These are phyloP conservation scores for Atethmia centrago DNA, from an alignment of 2,888 invertebrate genomes.

Conservation along the genomic window DNA sequence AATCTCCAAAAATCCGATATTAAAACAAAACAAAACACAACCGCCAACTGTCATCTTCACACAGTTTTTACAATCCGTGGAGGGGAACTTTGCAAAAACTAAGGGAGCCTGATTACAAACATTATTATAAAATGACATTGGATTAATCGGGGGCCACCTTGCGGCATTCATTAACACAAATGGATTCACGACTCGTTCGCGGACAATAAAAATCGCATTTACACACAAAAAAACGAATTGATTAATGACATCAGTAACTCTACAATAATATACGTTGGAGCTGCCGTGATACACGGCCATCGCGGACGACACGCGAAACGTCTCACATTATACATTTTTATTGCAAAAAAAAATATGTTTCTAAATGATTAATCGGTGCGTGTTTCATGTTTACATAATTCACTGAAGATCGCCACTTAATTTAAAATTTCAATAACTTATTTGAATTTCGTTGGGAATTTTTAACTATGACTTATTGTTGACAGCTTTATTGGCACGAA, in stretches of 20 bases:
- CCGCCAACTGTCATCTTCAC: slow-evolving; percentile 76
- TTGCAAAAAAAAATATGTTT: slow-evolving; percentile 49
- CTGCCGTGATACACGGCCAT: slow-evolving; percentile 52
- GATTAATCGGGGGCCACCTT: slow-evolving; percentile 86
- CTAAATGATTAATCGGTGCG: slow-evolving; percentile 52
- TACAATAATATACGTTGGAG: slow-evolving; percentile 53
- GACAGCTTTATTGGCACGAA: slow-evolving; percentile 55
- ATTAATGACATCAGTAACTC: slow-evolving; percentile 82
- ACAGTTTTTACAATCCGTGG: slow-evolving; percentile 67
- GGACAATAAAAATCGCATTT: slow-evolving; percentile 89
- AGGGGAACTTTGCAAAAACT: slow-evolving; percentile 71
- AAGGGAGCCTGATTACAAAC: slow-evolving; percentile 73
- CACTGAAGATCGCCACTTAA: slow-evolving; percentile 35
- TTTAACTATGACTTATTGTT: slow-evolving; percentile 35
- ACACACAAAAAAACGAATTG: slow-evolving; percentile 78
- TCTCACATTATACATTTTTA: slow-evolving; percentile 36
- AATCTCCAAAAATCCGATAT: slow-evolving; percentile 60
- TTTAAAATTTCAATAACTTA: slow-evolving; percentile 50
- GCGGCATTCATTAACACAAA: slow-evolving; percentile 86
- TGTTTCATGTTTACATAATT: slow-evolving; percentile 51
- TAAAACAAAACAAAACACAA: slow-evolving; percentile 62
- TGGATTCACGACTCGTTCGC: slow-evolving; percentile 81
- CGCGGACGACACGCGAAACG: slow-evolving; percentile 52
- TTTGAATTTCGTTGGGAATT: slow-evolving; percentile 59
- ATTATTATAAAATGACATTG: slow-evolving; percentile 85